These are phyloP conservation scores for Uloborus plumipes DNA, from an alignment of 2,888 invertebrate species.

Conservation along the genomic window DNA sequence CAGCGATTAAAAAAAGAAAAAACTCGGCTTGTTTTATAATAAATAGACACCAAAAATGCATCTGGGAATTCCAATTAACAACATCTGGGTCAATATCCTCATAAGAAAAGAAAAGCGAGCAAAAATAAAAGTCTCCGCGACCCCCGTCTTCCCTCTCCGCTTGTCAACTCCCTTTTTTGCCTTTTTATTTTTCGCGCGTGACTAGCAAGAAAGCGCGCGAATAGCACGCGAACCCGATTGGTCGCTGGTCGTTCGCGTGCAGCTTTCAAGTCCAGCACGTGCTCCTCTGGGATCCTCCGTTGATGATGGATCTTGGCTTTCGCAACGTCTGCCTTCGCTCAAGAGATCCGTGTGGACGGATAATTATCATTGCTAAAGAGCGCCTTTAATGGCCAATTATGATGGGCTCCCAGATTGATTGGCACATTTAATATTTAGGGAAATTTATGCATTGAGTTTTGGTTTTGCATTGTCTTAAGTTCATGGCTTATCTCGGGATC, in stretches of 20 bases:
- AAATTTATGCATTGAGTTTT: too few species aligned
- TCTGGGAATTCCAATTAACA: conserved; percentile 55
- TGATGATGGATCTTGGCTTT: conserved; percentile 22
- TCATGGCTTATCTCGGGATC: too few species aligned
- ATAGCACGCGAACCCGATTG: conserved; percentile 53
- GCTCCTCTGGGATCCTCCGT: conserved; percentile 5
- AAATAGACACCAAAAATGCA: conserved; percentile 51
- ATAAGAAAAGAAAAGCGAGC: conserved; percentile 39
- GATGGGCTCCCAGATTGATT: conserved; percentile 19
- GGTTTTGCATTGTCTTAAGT: too few species aligned
- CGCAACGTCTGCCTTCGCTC: not conserved
- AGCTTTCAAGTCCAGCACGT: conserved; percentile 25
- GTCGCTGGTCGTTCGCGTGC: conserved; percentile 32
- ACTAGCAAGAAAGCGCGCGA: conserved; percentile 54
- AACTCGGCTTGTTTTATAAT: conserved; percentile 37
- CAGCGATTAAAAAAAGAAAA: not conserved
- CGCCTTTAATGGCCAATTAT: not conserved
- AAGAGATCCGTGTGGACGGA: too few species aligned
- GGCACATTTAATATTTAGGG: not conserved
- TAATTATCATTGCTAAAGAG: too few species aligned
- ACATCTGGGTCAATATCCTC: conserved; percentile 63
- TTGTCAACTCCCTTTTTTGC: not conserved
- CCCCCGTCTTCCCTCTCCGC: conserved; percentile 12
- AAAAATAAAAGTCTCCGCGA: not conserved
- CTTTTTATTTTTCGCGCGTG: conserved; percentile 47